These are phyloP conservation scores for Salarias fasciatus DNA, from an alignment of 2,797 vertebrate genomes.

Conservation along the genomic window DNA sequence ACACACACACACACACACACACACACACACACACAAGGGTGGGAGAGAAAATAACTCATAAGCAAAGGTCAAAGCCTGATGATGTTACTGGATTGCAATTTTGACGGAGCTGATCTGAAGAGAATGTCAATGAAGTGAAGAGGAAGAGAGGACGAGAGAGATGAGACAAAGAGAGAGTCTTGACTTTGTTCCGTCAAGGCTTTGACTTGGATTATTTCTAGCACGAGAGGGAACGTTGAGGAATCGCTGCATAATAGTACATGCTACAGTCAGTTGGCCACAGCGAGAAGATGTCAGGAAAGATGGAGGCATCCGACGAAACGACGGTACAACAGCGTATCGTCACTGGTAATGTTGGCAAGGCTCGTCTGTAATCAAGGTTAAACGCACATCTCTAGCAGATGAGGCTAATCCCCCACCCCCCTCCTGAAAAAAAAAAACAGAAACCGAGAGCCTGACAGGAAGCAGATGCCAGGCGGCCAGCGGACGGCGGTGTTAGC, in stretches of 20 bases:
- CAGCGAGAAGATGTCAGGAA: constrained; percentile 13
- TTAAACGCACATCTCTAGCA: constrained; percentile 50
- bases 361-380: constrained; percentile 40
- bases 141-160: no score
- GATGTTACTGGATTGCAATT: no score
- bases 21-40: no score
- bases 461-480: constrained; percentile 61
- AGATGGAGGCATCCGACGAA: constrained; percentile 28
- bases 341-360: constrained; percentile 10
- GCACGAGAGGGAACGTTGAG: no score
- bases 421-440: constrained; percentile 1
- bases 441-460: constrained; percentile 58
- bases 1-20: constrained; percentile 16
- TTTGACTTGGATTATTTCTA: no score
- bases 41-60: constrained; percentile 27
- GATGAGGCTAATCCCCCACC: constrained; percentile 43
- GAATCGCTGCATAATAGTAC: constrained; percentile 52
- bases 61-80: constrained; percentile 27
- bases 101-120: no score
- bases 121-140: no score
- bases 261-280: constrained; percentile 22
- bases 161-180: no score
- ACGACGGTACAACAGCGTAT: constrained; percentile 9
- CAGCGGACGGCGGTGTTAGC: constrained; percentile 39
- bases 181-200: no score